Percentiles rank a stretch among this genome's conserved stretches.
Conservation (phyloP, 2,797 vertebrate genomes). For the Pseudopleuronectes americanus region DNA sequence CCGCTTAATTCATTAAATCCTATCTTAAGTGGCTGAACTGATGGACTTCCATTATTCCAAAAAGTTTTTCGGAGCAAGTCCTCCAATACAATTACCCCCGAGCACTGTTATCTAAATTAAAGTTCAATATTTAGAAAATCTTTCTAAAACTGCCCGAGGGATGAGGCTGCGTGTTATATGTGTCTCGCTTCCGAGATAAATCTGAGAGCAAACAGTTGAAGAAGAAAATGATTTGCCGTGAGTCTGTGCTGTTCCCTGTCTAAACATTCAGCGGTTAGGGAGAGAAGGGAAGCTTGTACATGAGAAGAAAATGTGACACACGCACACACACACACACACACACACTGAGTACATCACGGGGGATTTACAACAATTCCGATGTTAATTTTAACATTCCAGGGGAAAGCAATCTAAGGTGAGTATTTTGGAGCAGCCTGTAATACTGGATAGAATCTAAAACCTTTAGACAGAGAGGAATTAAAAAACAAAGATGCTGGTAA, state of each 20-base stretch:
- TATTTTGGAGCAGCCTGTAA: conserved; percentile 1
- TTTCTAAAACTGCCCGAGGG: conserved; percentile 50
- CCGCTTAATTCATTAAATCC: conserved; percentile 70
- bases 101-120: conserved; percentile 72
- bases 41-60: conserved; percentile 66
- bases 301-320: conserved; percentile 14
- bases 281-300: conserved; percentile 34
- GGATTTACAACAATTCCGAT: no score
- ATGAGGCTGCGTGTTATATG: conserved; percentile 41
- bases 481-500: conserved; percentile 14
- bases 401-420: no score
- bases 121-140: conserved; percentile 79
- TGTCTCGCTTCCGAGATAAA: conserved; percentile 72
- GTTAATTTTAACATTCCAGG: no score
- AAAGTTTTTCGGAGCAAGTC: conserved; percentile 59
- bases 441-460: conserved; percentile 1
- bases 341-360: not conserved
- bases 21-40: conserved; percentile 61
- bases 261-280: conserved; percentile 57
- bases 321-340: conserved; percentile 5
- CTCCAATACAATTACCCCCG: conserved; percentile 63
- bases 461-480: conserved; percentile 7
- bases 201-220: conserved; percentile 69
- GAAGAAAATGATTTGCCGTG: conserved; percentile 55
- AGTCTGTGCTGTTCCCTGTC: conserved; percentile 46